Evolutionary conservation across 2,797 vertebrate species (phyloP), one percentile per base, ranked within the genome.

Genomic region (Eulemur rubriventer): DNA sequence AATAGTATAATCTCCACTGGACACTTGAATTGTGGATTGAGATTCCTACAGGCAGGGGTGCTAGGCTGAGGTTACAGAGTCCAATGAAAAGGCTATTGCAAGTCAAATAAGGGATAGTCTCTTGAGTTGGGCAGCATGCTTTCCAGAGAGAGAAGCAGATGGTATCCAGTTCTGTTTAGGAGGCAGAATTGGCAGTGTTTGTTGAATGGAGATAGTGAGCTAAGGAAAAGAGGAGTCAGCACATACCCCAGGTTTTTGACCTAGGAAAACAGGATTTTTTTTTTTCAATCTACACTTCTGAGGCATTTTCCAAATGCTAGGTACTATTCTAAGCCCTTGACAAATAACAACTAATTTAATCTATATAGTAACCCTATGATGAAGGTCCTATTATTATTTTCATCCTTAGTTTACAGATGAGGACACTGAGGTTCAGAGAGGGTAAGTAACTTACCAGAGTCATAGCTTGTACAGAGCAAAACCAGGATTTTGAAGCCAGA

Each of bases 301-400:
- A 81, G 26, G 28, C 78, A 22, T 26, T 57, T 63, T 79, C 11
- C 16, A 76, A 94, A 48, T 67, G 38, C 28, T 46, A 90, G 18
- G 26, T 41, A 69, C 18, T 52, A 2, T 28, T 82, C 33, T 79
- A 79, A 92, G 9, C n/a, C 65, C 43, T 70, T 35, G 22, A 93
- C 3, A 87, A 46, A 57, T 75, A 87, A 33, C 22, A 87, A 41
- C n/a, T 41, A 13, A 79, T 41, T 88, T 80, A 90, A 59, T 50
- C 48, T 4, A 43, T 4, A 30, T 43, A 33, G 46, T n/a, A 94
- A 12, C 7, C 7, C 24, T 69, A 26, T 55, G 9, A 55, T 9
- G 0, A 14, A 57, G 16, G n/a, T 16, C 41, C 7, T 41, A 72
- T 2, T 67, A 48, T 50, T 73, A 48, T 78, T 61, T 43, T 63